phyloP scores from a whole-genome alignment of 1,140 invertebrate species.

The Argopecten irradians region DNA sequence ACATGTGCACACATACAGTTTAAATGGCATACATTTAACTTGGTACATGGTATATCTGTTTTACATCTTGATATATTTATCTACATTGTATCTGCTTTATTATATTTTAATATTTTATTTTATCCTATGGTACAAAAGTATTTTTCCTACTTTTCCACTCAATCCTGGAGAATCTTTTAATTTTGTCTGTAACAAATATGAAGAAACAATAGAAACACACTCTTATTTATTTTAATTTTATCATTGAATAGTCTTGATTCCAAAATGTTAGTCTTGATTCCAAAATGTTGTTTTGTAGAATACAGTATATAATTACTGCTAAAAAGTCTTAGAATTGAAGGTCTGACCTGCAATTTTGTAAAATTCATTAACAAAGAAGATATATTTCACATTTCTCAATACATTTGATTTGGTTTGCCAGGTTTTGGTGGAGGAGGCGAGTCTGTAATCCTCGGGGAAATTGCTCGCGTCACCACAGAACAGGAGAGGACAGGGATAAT shows the following conservation, averaged over 20 bases:
- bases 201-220: no score
- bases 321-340: not conserved
- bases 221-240: no score
- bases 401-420: conserved; percentile 47
- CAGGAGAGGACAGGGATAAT: conserved; percentile 73
- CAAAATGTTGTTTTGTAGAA: no score
- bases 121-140: not conserved
- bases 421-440: conserved; percentile 71
- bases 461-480: conserved; percentile 67
- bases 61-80: not conserved
- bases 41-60: not conserved
- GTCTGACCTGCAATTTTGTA: not conserved
- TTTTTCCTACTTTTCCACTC: no score
- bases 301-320: no score
- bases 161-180: no score
- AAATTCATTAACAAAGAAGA: not conserved
- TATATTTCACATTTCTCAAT: not conserved
- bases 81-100: not conserved
- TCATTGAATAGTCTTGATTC: no score
- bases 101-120: not conserved
- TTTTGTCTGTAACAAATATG: no score
- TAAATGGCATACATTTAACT: not conserved
- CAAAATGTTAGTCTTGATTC: no score
- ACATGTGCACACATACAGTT: not conserved
- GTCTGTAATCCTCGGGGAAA: conserved; percentile 70